Percentiles rank a stretch among this genome's conserved stretches.
Evolutionary conservation across 2,113 vertebrate species (phyloP).

Genomic region (Paradisaea rubra): DNA sequence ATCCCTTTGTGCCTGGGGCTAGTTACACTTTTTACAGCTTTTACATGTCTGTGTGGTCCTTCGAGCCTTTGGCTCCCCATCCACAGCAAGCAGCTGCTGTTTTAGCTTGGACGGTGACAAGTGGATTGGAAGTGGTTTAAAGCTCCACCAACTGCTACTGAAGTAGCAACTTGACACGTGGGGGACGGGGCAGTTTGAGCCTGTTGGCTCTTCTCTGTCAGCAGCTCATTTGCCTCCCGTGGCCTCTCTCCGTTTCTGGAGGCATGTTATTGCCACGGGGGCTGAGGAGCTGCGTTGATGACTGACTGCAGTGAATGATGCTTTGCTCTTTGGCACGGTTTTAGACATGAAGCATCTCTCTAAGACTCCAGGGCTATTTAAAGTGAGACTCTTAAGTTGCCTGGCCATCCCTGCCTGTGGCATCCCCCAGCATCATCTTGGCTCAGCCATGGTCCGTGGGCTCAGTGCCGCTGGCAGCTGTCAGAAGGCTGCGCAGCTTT

Average conservation of each 20-base stretch:
- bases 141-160: slow-evolving; percentile 2
- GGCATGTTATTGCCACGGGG: rapidly evolving
- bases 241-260: background rate
- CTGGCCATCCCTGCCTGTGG: background rate
- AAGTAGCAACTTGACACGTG: background rate
- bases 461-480: background rate
- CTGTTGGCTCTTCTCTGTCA: background rate
- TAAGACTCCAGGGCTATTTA: background rate
- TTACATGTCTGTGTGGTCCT: background rate
- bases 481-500: background rate
- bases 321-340: background rate
- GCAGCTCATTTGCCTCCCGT: background rate
- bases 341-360: background rate
- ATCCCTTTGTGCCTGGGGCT: background rate
- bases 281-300: background rate
- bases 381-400: background rate
- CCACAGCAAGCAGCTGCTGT: background rate
- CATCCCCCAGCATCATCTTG: rapidly evolving
- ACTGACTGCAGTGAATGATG: rapidly evolving
- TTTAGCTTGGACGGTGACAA: background rate
- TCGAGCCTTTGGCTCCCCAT: background rate
- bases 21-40: background rate
- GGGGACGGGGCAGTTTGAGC: background rate
- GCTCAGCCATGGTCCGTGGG: rapidly evolving
- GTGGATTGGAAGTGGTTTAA: slow-evolving; percentile 6